These are phyloP conservation scores for Heliconius sara DNA, from an alignment of 2,888 invertebrate genomes.

Conservation along the genomic window DNA sequence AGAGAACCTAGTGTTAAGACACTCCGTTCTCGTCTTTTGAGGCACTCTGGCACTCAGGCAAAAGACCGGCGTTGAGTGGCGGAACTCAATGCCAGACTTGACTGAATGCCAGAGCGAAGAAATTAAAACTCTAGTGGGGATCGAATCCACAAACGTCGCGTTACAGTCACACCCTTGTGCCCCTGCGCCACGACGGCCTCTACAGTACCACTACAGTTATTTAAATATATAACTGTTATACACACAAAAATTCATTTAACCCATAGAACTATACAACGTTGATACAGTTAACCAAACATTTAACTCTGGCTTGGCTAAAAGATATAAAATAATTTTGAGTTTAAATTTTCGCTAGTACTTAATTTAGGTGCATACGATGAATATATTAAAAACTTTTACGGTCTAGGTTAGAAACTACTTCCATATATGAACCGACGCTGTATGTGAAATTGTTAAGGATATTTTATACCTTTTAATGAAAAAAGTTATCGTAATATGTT, in stretches of 20 bases:
- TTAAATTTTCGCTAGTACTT: constrained; percentile 21
- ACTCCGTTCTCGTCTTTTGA: no score
- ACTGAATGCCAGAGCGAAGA: no score
- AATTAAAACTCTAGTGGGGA: no score
- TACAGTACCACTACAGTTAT: no score
- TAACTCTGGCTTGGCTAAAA: not conserved
- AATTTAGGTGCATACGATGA: constrained; percentile 25
- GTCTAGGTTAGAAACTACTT: constrained; percentile 10
- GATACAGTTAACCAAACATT: not conserved
- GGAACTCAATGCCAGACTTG: no score
- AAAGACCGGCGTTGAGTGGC: no score
- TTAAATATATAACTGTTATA: no score
- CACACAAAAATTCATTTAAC: not conserved
- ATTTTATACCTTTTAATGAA: not conserved
- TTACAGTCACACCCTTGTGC: no score
- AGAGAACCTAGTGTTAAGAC: no score
- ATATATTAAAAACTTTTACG: constrained; percentile 31
- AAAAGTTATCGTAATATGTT: constrained; percentile 9
- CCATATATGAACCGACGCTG: constrained; percentile 15
- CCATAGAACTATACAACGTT: constrained; percentile 6
- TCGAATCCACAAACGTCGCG: no score
- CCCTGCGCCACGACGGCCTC: no score
- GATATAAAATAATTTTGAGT: constrained; percentile 23
- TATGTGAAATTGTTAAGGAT: constrained; percentile 18
- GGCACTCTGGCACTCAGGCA: no score